phyloP scores from a whole-genome alignment of 2,113 vertebrate genomes.

The Sardina pilchardus region DNA sequence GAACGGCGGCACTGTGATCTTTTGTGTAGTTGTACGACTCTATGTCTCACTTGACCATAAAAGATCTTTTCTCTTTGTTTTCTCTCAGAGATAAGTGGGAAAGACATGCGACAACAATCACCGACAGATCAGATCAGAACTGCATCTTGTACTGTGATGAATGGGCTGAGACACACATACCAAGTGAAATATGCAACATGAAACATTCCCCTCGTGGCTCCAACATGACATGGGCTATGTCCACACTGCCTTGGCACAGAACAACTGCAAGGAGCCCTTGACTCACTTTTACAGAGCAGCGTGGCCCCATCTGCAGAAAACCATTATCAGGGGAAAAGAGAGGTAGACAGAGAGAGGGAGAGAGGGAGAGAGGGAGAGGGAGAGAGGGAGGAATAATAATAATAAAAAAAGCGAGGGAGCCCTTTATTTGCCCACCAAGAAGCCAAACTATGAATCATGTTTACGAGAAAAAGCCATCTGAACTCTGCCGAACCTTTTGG shows the following conservation, averaged over 20 bases:
- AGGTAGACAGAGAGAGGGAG: background rate
- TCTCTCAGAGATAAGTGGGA: background rate
- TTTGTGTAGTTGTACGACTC: background rate
- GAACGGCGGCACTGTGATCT: background rate
- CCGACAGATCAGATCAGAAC: background rate
- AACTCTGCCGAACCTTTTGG: slow-evolving; percentile 26
- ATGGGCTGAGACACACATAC: background rate
- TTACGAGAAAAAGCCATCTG: slow-evolving; percentile 42
- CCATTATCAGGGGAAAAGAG: background rate
- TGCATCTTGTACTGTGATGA: background rate
- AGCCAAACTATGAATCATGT: slow-evolving; percentile 52
- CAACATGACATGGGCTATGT: background rate
- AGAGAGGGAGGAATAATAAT: too few species aligned
- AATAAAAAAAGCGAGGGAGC: slow-evolving; percentile 8
- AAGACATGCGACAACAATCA: background rate
- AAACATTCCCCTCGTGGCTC: background rate
- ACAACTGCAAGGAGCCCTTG: background rate
- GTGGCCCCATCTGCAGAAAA: background rate
- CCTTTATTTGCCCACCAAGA: slow-evolving; percentile 9
- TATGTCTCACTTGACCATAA: background rate
- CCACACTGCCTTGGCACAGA: background rate
- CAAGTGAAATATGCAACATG: background rate
- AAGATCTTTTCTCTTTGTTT: background rate
- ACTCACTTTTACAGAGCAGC: background rate
- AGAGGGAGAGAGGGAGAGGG: background rate